Evolutionary conservation across 92 coral and sea anemone genomes (phyloP), one percentile per base, ranked within the genome.

Genomic region (Phenganax marumi): DNA sequence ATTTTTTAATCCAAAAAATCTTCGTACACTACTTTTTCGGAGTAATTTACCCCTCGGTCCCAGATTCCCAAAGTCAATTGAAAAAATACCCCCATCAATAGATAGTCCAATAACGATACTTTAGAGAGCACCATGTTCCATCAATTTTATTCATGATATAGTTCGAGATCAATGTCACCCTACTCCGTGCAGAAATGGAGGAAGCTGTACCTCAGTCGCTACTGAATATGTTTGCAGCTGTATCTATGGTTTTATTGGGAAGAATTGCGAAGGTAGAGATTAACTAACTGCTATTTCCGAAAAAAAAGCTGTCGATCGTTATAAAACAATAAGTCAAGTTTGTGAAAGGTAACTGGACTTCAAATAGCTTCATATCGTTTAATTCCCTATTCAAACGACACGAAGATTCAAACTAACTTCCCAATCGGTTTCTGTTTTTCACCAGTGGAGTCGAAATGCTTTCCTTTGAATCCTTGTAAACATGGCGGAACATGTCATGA

Each of bases 401-500:
- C 43, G 5, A 33, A 33, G 2, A 33, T 33, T 33, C 43, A 33
- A 33, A 33, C 23, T 26, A 77, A 54, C 13, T 75, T 23, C 25
- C 16, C 43, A 33, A 1, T 19, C n/a, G 22, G 46, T 17, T n/a
- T 26, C 47, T 61, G 17, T 51, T 50, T 83, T 21, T 55, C 11
- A 49, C 23, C 53, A 93, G 97, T 84, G 66, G 99, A 96, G 72
- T 88, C 99, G 12, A 96, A 96, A 75, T 96, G 99, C 60, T 90
- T 96, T 70, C 99, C 99, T 19, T 81, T 96, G 19, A 96, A 96
- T 54, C 99, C 99, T 18, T 96, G 99, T 70, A 92, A 96, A 82
- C 93, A 96, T 85, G 97, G 97, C 11, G 99, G 97, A 25, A 88
- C 92, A 5, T 96, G 99, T 52, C 84, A 93, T 8, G 99, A 96